These are phyloP conservation scores for Gymnoscelis rufifasciata DNA, from an alignment of 2,888 invertebrate genomes.

Conservation along the genomic window DNA sequence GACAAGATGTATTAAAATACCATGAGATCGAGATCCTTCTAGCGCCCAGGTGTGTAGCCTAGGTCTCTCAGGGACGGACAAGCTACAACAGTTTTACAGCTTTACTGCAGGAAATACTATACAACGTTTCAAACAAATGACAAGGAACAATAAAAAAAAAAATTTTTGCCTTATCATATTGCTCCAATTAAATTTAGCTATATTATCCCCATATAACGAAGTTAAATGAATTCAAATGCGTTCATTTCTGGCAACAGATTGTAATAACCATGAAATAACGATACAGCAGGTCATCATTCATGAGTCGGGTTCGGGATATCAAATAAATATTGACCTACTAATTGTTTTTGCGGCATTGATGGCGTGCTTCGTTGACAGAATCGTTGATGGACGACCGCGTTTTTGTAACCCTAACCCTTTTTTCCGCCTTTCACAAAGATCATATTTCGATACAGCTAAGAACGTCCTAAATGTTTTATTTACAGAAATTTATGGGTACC, in stretches of 20 bases:
- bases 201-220: too few relatives aligned
- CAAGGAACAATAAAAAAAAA: too few relatives aligned
- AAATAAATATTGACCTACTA: conserved; percentile 76
- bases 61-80: too few relatives aligned
- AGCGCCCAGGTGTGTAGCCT: too few relatives aligned
- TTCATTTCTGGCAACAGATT: not conserved
- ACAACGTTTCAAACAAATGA: too few relatives aligned
- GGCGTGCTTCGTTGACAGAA: conserved; percentile 67
- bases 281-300: conserved; percentile 54
- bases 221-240: not conserved
- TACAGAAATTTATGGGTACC: conserved; percentile 34
- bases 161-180: too few relatives aligned
- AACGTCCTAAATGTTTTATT: conserved; percentile 33
- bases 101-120: too few relatives aligned
- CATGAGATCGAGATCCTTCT: too few relatives aligned
- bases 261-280: conserved; percentile 32
- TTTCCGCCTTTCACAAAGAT: conserved; percentile 43
- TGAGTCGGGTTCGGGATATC: conserved; percentile 55
- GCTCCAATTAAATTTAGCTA: too few relatives aligned
- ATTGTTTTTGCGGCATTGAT: conserved; percentile 74
- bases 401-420: conserved; percentile 62
- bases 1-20: too few relatives aligned
- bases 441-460: conserved; percentile 48
- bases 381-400: conserved; percentile 65
- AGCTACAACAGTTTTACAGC: too few relatives aligned